phyloP scores from a whole-genome alignment of 2,888 invertebrate genomes.

The Platycheirus rosarum region DNA sequence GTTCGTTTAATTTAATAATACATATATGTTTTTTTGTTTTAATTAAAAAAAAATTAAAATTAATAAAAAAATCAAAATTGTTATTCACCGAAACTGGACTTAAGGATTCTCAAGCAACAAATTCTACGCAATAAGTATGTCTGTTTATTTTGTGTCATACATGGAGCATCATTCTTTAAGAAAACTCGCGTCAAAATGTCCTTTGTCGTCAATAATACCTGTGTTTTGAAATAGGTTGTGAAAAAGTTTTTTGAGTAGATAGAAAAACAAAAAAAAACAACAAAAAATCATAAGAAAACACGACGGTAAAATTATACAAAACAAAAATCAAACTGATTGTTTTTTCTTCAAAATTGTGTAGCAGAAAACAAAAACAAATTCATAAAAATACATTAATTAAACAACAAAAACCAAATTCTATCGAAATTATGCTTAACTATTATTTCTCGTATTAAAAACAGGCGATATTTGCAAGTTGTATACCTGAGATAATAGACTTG shows the following conservation, averaged over 20 bases:
- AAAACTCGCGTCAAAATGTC: not conserved
- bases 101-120: conserved; percentile 62
- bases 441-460: conserved; percentile 83
- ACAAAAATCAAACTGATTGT: conserved; percentile 55
- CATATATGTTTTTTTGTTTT: conserved; percentile 30
- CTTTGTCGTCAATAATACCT: conserved; percentile 18
- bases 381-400: conserved; percentile 73
- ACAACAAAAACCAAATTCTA: conserved; percentile 73
- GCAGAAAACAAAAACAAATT: conserved; percentile 53
- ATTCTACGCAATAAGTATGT: conserved; percentile 39
- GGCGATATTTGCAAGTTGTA: conserved; percentile 99
- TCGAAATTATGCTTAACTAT: conserved; percentile 79
- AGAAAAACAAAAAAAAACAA: not conserved
- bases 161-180: conserved; percentile 32
- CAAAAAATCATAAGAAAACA: conserved; percentile 30
- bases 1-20: conserved; percentile 33
- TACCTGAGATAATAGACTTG: conserved; percentile 99
- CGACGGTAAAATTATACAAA: conserved; percentile 56
- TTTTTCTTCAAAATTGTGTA: conserved; percentile 67
- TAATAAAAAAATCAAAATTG: conserved; percentile 61
- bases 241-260: conserved; percentile 55
- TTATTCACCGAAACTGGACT: conserved; percentile 74
- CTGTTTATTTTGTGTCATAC: conserved; percentile 27
- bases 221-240: conserved; percentile 42
- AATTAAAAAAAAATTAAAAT: conserved; percentile 45